phyloP scores from a whole-genome alignment of 2,797 vertebrate species.

The Malacoctenus gilli region DNA sequence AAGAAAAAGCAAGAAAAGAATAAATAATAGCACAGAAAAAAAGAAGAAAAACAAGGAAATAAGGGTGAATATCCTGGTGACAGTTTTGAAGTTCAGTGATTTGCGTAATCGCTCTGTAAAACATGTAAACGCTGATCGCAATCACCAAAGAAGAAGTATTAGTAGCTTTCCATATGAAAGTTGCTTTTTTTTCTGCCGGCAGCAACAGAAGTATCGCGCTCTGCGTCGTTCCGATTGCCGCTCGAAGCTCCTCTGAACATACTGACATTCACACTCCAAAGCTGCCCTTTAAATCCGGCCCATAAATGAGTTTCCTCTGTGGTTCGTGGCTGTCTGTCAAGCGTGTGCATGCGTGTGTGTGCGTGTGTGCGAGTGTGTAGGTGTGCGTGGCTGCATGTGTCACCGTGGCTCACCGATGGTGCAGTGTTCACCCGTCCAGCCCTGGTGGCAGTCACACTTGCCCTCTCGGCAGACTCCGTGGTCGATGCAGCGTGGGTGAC shows the following conservation, averaged over 20 bases:
- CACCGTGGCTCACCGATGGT: constrained; percentile 90
- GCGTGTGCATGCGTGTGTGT: constrained; percentile 40
- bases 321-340: constrained; percentile 48
- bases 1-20: too few species aligned
- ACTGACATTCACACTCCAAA: constrained; percentile 69
- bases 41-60: too few species aligned
- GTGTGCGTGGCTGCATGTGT: constrained; percentile 44
- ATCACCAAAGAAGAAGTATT: too few species aligned
- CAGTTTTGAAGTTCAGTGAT: too few species aligned
- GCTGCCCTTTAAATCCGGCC: constrained; percentile 51
- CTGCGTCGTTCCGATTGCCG: neutral
- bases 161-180: too few species aligned
- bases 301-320: constrained; percentile 39
- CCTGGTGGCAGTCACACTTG: constrained; percentile 97
- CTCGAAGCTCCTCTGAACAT: constrained; percentile 33
- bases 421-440: constrained; percentile 98
- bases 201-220: constrained; percentile 26
- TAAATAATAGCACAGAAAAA: too few species aligned
- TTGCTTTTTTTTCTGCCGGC: too few species aligned
- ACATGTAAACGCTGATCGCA: too few species aligned
- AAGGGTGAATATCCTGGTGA: too few species aligned
- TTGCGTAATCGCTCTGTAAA: too few species aligned
- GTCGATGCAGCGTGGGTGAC: constrained; percentile 94
- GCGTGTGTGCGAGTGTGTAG: constrained; percentile 55
- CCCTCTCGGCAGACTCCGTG: constrained; percentile 95